A percentile compares a stretch with the other conserved stretches of the same genome.
These are phyloP conservation scores for Liasis olivaceus DNA, from an alignment of 2,797 vertebrate species.

Conservation along the genomic window DNA sequence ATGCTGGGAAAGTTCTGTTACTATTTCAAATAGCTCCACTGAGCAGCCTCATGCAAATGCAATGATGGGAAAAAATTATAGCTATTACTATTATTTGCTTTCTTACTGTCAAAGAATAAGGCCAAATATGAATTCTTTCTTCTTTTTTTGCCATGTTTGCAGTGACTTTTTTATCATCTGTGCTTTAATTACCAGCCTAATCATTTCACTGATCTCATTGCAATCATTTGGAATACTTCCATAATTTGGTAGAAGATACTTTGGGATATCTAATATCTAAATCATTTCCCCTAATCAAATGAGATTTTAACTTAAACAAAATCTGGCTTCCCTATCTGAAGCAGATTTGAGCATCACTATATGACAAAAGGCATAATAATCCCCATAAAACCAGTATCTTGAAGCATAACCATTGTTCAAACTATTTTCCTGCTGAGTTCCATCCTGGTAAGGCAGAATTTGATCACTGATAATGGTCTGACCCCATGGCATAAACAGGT, in stretches of 20 bases:
- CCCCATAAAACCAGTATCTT: neutral
- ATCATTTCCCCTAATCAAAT: neutral
- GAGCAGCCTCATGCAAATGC: neutral
- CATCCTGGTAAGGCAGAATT: neutral
- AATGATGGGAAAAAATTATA: neutral
- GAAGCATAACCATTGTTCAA: neutral
- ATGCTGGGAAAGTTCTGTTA: neutral
- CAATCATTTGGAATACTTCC: neutral
- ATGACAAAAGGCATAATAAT: neutral
- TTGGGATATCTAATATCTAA: neutral
- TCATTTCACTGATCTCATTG: neutral
- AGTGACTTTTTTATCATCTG: neutral
- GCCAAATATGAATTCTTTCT: neutral
- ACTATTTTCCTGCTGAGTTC: neutral
- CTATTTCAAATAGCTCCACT: neutral
- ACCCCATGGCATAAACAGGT: neutral
- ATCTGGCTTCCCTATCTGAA: neutral
- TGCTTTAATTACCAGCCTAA: neutral
- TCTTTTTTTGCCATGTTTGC: neutral
- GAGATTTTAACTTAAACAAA: neutral
- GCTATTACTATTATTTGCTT: neutral
- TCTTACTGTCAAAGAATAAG: neutral
- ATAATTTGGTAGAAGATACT: neutral
- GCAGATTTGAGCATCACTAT: neutral
- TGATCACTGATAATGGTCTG: neutral